Conservation (phyloP, 2,113 vertebrate species). For the Microcebus tavaratra region DNA sequence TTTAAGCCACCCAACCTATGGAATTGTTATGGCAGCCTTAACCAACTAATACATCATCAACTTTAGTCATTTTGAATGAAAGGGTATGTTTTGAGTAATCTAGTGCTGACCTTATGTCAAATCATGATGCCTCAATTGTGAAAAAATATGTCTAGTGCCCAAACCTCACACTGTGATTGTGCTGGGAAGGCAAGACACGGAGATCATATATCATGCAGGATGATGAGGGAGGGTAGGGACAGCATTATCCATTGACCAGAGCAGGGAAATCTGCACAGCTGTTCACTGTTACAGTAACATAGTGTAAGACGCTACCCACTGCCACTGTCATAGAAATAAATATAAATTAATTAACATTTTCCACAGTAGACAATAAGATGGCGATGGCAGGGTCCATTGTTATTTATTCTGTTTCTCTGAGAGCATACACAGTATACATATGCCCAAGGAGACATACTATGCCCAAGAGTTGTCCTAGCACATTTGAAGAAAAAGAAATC, state of each 20-base stretch:
- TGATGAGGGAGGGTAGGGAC: not conserved
- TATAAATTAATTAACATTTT: not conserved
- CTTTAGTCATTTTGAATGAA: not conserved
- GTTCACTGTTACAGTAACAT: not conserved
- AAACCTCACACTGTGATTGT: not conserved
- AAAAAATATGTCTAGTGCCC: not conserved
- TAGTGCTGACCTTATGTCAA: not conserved
- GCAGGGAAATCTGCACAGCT: too few species aligned
- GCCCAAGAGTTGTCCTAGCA: not conserved
- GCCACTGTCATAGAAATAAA: not conserved
- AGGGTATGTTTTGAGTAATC: not conserved
- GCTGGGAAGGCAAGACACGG: not conserved
- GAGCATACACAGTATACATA: not conserved
- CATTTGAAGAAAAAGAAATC: not conserved
- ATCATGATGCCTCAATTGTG: not conserved
- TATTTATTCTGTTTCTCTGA: not conserved
- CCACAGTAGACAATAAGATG: not conserved
- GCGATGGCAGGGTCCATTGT: rapidly evolving
- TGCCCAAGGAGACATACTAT: too few species aligned
- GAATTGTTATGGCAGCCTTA: not conserved
- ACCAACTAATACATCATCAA: not conserved
- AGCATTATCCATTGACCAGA: not conserved
- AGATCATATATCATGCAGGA: not conserved
- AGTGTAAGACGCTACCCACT: rapidly evolving
- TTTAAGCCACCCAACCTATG: not conserved